Evolutionary conservation across 1,140 invertebrate genomes (phyloP), one percentile per base, ranked within the genome.

Genomic region (Ceratoteleas bidentatus): DNA sequence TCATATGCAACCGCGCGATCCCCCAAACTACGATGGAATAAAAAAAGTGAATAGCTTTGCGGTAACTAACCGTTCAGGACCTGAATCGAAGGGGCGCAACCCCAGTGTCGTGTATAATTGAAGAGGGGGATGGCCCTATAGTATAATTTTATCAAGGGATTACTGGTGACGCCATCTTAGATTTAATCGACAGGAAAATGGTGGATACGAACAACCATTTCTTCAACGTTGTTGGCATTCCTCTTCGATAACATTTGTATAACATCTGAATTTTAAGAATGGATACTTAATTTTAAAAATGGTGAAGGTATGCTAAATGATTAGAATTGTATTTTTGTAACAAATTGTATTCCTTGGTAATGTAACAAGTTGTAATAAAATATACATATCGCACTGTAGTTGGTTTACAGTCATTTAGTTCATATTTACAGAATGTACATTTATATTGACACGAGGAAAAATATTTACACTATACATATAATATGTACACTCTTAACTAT

Each of bases 161-260:
- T 77, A 78, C 64, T 77, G 64, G 60, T 73, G 86, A 85, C 89
- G 90, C 90, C 90, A 91, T 91, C 83, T 90, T 91, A 86, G 82
- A 90, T 88, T 90, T 85, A 90, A 91, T 90, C 86, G 85, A 83
- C 77, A 83, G 86, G 86, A 91, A 91, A 91, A 91, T 91, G 90
- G 90, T 86, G 89, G 86, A 83, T 58, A 49, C 56, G 68, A 70
- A 77, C 75, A 62, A 61, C 65, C 66, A 76, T 84, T 75, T 49
- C 79, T 70, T 60, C 65, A 45, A 73, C 45, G 62, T 74, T 73
- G 54, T 80, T 73, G 53, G 76, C 58, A n/a, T 50, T 15, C 33
- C 50, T 50, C 49, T 64, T 57, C 33, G 24, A 45, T 34, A 13
- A 10, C 60, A 69, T 70, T 72, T 82, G 53, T 69, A 62, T 69